Conservation (phyloP, 2,797 vertebrate genomes). For the Caiman crocodilus region DNA sequence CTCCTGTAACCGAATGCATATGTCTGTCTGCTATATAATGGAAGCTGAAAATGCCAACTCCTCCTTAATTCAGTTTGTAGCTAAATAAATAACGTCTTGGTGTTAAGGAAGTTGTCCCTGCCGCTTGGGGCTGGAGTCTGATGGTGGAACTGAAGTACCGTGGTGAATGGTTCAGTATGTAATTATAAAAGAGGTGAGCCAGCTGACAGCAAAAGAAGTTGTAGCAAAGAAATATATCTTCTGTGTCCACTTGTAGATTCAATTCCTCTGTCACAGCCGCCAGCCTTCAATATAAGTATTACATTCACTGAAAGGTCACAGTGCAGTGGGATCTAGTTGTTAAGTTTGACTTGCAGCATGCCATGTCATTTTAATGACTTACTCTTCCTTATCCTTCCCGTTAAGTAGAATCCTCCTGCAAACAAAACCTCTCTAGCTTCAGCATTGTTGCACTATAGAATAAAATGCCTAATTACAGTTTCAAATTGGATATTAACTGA, state of each 20-base stretch:
- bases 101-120: constrained; percentile 56
- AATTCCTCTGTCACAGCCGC: neutral
- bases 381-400: neutral
- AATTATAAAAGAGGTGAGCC: constrained; percentile 4
- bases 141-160: constrained; percentile 53
- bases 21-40: neutral
- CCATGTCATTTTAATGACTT: neutral
- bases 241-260: neutral
- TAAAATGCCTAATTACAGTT: neutral
- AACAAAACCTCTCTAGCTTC: neutral
- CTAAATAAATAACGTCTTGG: constrained; percentile 40
- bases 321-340: neutral
- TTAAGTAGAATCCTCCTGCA: neutral
- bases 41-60: constrained; percentile 21
- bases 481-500: neutral
- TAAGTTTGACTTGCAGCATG: neutral
- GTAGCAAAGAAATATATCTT: neutral
- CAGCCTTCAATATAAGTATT: too few species aligned
- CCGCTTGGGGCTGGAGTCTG: constrained; percentile 67
- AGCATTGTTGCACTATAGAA: accelerated
- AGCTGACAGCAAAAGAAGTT: neutral
- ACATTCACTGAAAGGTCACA: neutral
- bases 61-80: constrained; percentile 34
- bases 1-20: neutral
- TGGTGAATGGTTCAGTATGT: neutral